Percentiles rank a stretch among this genome's conserved stretches.
These are phyloP conservation scores for Megalops atlanticus DNA, from an alignment of 2,113 vertebrate species.

Conservation along the genomic window DNA sequence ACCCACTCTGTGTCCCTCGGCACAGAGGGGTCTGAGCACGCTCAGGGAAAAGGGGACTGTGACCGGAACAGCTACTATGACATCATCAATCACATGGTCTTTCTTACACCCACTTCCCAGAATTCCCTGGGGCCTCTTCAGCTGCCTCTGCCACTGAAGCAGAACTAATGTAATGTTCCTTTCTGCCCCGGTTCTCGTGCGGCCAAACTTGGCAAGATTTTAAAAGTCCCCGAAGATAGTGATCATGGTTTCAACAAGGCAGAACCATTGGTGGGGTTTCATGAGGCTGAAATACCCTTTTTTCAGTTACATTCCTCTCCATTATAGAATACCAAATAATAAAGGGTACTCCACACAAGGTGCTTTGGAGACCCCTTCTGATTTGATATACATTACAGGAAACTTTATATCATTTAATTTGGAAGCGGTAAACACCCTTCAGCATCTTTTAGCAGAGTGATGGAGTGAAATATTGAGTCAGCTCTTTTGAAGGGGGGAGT, in stretches of 20 bases:
- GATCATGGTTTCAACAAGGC: too few species aligned
- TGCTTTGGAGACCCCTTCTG: background rate
- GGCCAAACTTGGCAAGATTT: background rate
- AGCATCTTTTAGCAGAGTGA: constrained; percentile 52
- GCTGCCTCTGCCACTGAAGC: background rate
- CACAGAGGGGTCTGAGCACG: background rate
- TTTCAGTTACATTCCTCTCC: too few species aligned
- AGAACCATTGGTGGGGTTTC: too few species aligned
- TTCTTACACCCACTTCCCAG: background rate
- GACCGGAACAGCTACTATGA: too few species aligned
- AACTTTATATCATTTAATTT: background rate
- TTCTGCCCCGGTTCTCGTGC: background rate
- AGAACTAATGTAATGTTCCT: background rate
- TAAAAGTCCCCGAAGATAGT: too few species aligned
- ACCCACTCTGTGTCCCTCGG: background rate
- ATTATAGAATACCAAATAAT: too few species aligned
- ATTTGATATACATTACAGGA: too few species aligned
- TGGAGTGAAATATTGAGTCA: constrained; percentile 38
- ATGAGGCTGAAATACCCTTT: too few species aligned
- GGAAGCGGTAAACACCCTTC: constrained; percentile 51
- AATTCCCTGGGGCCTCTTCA: background rate
- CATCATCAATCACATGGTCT: constrained; percentile 1
- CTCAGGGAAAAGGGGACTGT: background rate
- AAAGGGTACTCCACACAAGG: background rate
- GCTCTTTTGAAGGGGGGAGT: too few species aligned